Base-by-base conservation (phyloP, 1,140 invertebrate genomes). In the Oreohelix idahoensis region DNA sequence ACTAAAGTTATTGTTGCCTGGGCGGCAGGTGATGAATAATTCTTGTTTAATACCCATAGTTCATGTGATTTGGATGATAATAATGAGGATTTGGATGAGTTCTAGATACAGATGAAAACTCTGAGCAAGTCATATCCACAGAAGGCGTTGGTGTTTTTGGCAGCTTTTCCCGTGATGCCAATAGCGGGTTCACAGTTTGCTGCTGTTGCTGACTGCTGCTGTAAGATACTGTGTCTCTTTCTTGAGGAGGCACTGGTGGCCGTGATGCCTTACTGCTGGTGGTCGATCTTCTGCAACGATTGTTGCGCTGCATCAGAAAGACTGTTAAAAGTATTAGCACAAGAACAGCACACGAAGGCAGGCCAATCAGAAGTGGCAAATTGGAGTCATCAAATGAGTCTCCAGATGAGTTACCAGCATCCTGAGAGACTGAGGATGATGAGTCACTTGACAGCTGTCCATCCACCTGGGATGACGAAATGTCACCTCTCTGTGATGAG, bases 71-170 rank as follows among this genome's bases (percentile, higher is more conserved):
- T 11, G 29, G 80, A n/a, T 51, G 49, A 75, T 82, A 82, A 58
- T 75, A 82, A 32, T 82, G 80, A 35, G 1, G 58, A 36, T 66
- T 70, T 36, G 80, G 87, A 36, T 89, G 87, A 82, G 86, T 87
- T 58, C 88, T 86, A 2, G 90, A 91, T 10, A 90, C 89, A 0
- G 90, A 91, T 42, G 90, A 91, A 81, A 91, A 90, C 85, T 91
- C 90, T 76, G 90, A 89, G 75, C 89, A 89, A 74, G 70, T 58
- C 80, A 89, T 89, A 79, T 90, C 89, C 69, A 89, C 81, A 84
- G 86, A 90, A 35, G 83, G 83, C 15, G 84, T 89, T 84, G 81
- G 85, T 77, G 80, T 89, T 85, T 85, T 87, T 82, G 76, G 87
- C 81, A 87, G 29, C 45, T 85, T 85, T 38, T 86, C 70, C 63